Evolutionary conservation across 2,113 vertebrate species (phyloP).

Genomic region (Butorides virescens): DNA sequence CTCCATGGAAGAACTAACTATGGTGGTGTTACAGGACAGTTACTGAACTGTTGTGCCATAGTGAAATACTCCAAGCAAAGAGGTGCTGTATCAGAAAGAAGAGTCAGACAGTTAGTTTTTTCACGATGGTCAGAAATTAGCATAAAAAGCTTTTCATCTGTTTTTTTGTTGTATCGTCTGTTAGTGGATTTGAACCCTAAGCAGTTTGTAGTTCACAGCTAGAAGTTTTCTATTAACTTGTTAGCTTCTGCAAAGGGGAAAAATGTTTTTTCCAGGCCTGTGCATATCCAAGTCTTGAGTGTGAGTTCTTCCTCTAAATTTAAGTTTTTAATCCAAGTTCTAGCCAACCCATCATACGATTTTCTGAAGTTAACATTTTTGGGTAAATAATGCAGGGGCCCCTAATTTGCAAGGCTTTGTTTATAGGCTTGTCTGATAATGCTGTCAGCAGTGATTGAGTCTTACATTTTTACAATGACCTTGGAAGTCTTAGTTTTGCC

Average conservation of each 20-base stretch:
- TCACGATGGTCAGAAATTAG: neutral
- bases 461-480: neutral
- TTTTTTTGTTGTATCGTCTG: neutral
- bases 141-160: neutral
- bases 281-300: neutral
- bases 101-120: neutral
- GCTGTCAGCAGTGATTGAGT: neutral
- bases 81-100: neutral
- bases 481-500: neutral
- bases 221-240: neutral
- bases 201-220: neutral
- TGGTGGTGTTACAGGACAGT: neutral
- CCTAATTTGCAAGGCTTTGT: neutral
- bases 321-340: neutral
- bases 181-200: neutral
- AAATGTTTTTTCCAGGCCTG: neutral
- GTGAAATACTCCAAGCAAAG: neutral
- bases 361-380: neutral
- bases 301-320: neutral
- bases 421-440: neutral
- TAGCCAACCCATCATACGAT: neutral
- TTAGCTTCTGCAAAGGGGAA: neutral
- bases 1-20: neutral
- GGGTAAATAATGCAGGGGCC: neutral
- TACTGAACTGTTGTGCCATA: fast-evolving